phyloP scores from a whole-genome alignment of 2,113 vertebrate genomes.

The Trachemys scripta region DNA sequence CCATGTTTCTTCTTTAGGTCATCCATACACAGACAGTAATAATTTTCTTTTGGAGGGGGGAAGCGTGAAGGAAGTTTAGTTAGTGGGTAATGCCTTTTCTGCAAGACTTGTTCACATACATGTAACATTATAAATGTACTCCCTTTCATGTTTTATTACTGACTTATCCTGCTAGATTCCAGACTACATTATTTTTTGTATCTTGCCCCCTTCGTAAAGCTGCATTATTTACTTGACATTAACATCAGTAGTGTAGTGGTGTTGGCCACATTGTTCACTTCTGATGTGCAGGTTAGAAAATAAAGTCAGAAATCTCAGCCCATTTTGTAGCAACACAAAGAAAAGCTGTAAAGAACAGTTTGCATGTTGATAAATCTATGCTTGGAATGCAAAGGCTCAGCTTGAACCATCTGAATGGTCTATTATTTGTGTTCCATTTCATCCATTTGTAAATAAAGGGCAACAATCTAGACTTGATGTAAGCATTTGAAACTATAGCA shows the following conservation, averaged over 20 bases:
- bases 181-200: neutral
- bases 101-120: neutral
- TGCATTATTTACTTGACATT: neutral
- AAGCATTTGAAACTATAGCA: neutral
- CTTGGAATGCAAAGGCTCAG: neutral
- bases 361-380: neutral
- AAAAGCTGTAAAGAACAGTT: neutral
- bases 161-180: neutral
- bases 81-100: neutral
- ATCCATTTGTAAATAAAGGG: constrained; percentile 2
- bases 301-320: constrained; percentile 14
- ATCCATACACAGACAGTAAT: neutral
- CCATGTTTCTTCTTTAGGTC: neutral
- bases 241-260: neutral
- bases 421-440: neutral
- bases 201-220: neutral
- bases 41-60: neutral
- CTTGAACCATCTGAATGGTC: neutral
- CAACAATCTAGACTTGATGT: neutral
- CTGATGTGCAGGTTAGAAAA: neutral
- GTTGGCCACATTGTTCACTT: neutral
- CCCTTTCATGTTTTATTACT: neutral
- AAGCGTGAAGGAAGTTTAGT: neutral
- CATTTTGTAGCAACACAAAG: neutral
- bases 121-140: neutral